A percentile compares a stretch with the other conserved stretches of the same genome.
These are phyloP conservation scores for Lasiurus cinereus DNA, from an alignment of 2,113 vertebrate genomes.

Conservation along the genomic window DNA sequence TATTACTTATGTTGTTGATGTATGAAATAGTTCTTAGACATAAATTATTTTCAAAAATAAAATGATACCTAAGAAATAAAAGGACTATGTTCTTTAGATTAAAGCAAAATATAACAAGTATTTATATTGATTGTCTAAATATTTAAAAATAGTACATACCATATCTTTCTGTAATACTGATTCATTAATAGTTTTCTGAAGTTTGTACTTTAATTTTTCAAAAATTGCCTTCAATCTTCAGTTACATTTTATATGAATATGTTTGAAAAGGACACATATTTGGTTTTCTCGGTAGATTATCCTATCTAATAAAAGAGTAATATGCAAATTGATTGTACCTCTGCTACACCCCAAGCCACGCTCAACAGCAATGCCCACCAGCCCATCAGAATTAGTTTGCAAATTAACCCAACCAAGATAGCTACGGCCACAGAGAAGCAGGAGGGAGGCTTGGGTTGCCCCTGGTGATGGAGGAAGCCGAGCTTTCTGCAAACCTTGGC, in stretches of 20 bases:
- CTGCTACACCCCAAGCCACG: no score
- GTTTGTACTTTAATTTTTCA: constrained; percentile 32
- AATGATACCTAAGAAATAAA: constrained; percentile 47
- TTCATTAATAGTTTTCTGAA: constrained; percentile 7
- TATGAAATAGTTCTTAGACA: not conserved
- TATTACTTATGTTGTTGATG: not conserved
- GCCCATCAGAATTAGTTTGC: no score
- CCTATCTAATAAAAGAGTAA: no score
- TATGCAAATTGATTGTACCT: no score
- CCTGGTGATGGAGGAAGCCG: no score
- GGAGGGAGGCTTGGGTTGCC: no score
- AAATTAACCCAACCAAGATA: no score
- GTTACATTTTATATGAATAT: not conserved
- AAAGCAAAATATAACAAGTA: constrained; percentile 36
- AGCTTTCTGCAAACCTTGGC: no score
- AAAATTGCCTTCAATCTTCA: constrained; percentile 9
- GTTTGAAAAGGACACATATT: not conserved
- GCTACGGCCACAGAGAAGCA: no score
- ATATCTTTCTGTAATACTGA: not conserved
- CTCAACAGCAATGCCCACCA: no score
- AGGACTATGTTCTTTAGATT: not conserved
- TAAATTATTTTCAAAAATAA: constrained; percentile 45
- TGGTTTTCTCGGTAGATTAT: not conserved
- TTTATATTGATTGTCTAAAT: not conserved
- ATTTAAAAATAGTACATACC: not conserved